Evolutionary conservation across 2,888 invertebrate genomes (phyloP), one percentile per base, ranked within the genome.

Genomic region (Daptonema setosum): DNA sequence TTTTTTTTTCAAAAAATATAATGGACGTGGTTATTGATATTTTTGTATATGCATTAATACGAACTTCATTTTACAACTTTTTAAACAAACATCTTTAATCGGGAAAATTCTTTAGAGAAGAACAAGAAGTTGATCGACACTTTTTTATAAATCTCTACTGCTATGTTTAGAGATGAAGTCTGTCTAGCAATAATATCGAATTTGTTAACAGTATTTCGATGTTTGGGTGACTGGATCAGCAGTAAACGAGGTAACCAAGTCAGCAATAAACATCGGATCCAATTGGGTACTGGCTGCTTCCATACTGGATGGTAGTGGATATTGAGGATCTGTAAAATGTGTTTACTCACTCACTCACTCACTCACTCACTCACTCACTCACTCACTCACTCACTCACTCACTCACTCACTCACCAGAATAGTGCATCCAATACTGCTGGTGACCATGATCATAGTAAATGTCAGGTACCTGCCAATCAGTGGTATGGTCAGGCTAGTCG

Each of bases 361-460:
- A 41, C 20, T 20, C 11, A 20, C 41, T 41, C 41, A 41, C 11
- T 11, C 41, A 14, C 20, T 11, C 11, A 41, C 11, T 20, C 41
- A 20, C 41, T 14, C 41, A 41, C 20, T 20, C 11, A 20, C 41
- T 41, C 41, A 41, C 11, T 41, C 20, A 11, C 11, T 11, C 11
- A 29, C n/a, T n/a, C 8, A n/a, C 26, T 57, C 60, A 25, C 58
- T 56, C 35, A 70, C 65, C 24, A 66, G 57, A 11, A 69, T 67
- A 8, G 68, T 69, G 30, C 61, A 59, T 8, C 60, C 58, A 14
- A 69, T 64, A 0, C 67, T 87, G 67, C 88, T 78, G 52, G 88
- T 87, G 64, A 90, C 90, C 68, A 91, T 80, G 67, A 87, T 84
- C 90, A 91, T 90, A 61, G 90, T 91, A 76, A 66, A 66, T 63